Percentiles rank a stretch among this genome's conserved stretches.
Conservation (phyloP, 2,113 vertebrate genomes). For the Notiomystis cincta region DNA sequence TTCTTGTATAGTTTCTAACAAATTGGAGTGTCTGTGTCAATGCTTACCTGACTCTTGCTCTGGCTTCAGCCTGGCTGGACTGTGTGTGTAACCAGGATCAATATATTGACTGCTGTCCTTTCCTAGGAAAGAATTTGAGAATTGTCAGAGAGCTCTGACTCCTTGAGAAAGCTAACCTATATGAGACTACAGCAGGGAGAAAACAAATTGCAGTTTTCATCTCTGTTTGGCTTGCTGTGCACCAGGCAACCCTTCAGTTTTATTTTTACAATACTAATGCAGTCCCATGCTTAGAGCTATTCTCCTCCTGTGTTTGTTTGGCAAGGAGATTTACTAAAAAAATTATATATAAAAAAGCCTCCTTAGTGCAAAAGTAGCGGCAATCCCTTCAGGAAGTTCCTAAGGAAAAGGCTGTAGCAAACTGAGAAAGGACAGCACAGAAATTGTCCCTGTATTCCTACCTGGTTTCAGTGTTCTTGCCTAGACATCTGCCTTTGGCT, state of each 20-base stretch:
- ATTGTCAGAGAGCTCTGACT: neutral
- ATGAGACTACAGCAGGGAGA: neutral
- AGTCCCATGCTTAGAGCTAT: neutral
- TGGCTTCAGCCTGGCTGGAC: neutral
- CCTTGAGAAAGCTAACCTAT: neutral
- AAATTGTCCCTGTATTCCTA: neutral
- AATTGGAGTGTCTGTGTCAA: neutral
- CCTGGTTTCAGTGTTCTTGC: neutral
- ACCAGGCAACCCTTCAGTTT: neutral
- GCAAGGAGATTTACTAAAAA: neutral
- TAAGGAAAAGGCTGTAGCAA: neutral
- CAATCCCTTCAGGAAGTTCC: neutral
- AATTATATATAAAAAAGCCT: neutral
- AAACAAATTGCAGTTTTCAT: neutral
- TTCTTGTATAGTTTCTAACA: neutral
- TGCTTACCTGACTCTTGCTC: neutral
- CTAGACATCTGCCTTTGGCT: neutral
- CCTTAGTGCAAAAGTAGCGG: neutral
- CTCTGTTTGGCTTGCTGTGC: neutral
- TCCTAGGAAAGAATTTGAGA: neutral
- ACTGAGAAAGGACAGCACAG: neutral
- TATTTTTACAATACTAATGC: neutral
- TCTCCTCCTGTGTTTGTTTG: neutral
- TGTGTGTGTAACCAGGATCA: neutral
- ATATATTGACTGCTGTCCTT: rapidly evolving